Base-by-base conservation (phyloP, 2,888 invertebrate genomes). In the Perizoma affinitatum region DNA sequence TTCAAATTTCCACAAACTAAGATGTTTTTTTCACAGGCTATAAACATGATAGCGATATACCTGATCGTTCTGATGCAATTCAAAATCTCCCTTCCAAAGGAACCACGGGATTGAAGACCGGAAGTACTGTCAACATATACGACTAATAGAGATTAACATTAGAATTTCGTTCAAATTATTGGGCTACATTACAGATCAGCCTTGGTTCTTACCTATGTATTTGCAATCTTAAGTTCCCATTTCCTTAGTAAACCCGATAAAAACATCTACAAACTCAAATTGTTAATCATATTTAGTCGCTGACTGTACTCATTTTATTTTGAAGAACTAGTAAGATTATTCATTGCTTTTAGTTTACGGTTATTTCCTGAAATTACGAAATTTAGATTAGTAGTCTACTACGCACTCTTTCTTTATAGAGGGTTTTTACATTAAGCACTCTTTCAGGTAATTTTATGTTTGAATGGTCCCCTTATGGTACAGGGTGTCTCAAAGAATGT, bases 51-150 rank as follows among this genome's bases (percentile, higher is more conserved):
- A 50, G 93, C 95, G 1, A 94, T 95, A 58, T 95, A 95, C 75
- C 83, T 95, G 56, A 94, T 95, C 48, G 95, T 95, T 4, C 78
- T 95, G 42, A 85, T 95, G 49, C 95, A 95, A 78, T 95, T 95
- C 84, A 95, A 95, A 85, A 94, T 95, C 60, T 93, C 93, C 10
- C 79, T 92, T 4, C 91, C 88, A 0, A 91, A 87, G 67, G 90
- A 90, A 44, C 80, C 82, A 3, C 79, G 72, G 36, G 52, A 60
- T 49, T 40, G 6, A 60, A 60, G 38, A 38, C 38, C 38, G 4
- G 22, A 3, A 22, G 22, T 22, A 22, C 22, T 22, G 22, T 22
- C 22, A 22, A 22, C 22, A 22, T 22, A n/a, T n/a, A n/a, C n/a
- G n/a, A n/a, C n/a, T n/a, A n/a, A n/a, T n/a, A 22, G 3, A 22